Conservation (phyloP, 2,797 vertebrate genomes). For the Megaceryle alcyon region DNA sequence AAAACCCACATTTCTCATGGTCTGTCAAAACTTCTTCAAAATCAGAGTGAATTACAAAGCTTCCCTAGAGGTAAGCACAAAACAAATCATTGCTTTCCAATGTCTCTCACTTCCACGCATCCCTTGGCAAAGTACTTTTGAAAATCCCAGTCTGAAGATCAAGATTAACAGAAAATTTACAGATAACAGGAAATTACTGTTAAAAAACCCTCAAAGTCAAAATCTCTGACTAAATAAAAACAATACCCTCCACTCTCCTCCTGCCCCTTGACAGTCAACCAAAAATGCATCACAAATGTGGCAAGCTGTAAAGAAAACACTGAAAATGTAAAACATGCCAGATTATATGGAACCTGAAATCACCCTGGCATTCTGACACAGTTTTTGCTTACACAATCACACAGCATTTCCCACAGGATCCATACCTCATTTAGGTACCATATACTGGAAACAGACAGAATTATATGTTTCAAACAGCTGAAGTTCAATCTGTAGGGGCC, state of each 20-base stretch:
- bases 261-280: rapidly evolving
- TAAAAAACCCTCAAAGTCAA: neutral
- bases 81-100: neutral
- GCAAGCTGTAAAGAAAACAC: neutral
- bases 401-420: neutral
- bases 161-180: neutral
- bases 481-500: neutral
- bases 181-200: neutral
- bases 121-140: neutral
- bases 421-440: neutral
- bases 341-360: neutral
- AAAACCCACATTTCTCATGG: rapidly evolving
- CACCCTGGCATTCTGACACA: neutral
- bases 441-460: neutral
- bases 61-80: neutral
- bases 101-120: neutral
- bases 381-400: neutral
- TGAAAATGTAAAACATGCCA: neutral
- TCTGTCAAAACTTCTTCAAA: neutral
- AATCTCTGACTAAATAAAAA: neutral
- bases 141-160: neutral
- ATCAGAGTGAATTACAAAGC: neutral
- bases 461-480: neutral
- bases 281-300: neutral
- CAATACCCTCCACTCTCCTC: neutral